These are phyloP conservation scores for Phenganax stokvisi DNA, from an alignment of 92 coral and sea anemone species.

Conservation along the genomic window DNA sequence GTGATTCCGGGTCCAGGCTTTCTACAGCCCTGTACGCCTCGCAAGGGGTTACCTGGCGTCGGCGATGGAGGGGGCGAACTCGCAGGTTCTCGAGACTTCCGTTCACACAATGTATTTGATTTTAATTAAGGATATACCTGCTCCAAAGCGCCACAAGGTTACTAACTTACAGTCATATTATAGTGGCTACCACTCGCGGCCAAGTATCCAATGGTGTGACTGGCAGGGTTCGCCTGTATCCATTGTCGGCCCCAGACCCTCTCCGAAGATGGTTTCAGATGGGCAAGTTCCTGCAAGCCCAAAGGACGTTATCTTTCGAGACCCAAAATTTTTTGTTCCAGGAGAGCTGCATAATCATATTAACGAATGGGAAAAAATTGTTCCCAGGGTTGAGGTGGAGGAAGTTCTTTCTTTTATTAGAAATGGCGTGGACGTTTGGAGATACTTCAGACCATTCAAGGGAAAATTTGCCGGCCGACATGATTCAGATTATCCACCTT, in stretches of 20 bases:
- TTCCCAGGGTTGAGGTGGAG: slow-evolving; percentile 22
- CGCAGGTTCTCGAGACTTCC: neutral
- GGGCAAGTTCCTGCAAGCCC: slow-evolving; percentile 38
- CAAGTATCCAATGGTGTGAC: slow-evolving; percentile 51
- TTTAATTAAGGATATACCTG: slow-evolving; percentile 26
- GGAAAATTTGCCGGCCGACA: slow-evolving; percentile 53
- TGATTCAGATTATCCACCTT: slow-evolving; percentile 48
- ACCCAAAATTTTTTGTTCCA: slow-evolving; percentile 46
- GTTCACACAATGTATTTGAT: neutral
- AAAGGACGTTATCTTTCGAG: slow-evolving; percentile 35
- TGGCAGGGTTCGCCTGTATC: slow-evolving; percentile 52
- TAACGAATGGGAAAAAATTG: slow-evolving; percentile 43
- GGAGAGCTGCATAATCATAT: slow-evolving; percentile 48
- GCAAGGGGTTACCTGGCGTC: slow-evolving; percentile 51
- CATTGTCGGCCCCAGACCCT: slow-evolving; percentile 52
- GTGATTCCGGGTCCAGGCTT: slow-evolving; percentile 34
- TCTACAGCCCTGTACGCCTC: slow-evolving; percentile 42
- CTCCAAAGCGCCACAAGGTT: slow-evolving; percentile 41
- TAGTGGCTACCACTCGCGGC: slow-evolving; percentile 10
- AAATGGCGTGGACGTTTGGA: slow-evolving; percentile 49
- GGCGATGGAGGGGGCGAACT: slow-evolving; percentile 46
- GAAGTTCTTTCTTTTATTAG: slow-evolving; percentile 35
- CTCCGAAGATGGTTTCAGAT: slow-evolving; percentile 42
- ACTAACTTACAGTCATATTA: neutral
- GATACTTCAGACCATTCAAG: slow-evolving; percentile 46